phyloP scores from a whole-genome alignment of 2,797 vertebrate genomes.

The Todus mexicanus region DNA sequence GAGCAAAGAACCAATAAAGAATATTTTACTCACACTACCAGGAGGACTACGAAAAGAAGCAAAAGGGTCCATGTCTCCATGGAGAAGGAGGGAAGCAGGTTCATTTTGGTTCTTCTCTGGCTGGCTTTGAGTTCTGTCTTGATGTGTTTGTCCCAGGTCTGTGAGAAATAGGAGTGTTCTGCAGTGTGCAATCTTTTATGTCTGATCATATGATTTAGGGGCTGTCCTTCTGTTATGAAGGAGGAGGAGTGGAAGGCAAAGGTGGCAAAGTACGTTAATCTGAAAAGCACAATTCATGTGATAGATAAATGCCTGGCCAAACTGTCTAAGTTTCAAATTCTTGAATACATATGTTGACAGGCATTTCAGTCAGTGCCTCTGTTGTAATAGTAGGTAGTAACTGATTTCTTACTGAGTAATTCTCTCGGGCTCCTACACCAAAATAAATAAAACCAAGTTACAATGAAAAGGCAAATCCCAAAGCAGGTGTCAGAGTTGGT shows the following conservation, averaged over 20 bases:
- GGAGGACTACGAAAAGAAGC: neutral
- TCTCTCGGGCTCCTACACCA: constrained; percentile 1
- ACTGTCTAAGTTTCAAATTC: neutral
- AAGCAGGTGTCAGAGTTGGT: constrained; percentile 27
- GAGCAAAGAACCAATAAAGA: neutral
- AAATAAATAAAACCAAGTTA: constrained; percentile 38
- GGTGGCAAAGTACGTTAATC: neutral
- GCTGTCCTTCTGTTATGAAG: neutral
- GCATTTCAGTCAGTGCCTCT: neutral
- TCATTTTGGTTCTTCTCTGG: constrained; percentile 32
- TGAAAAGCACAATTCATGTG: neutral
- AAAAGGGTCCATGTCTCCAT: constrained; percentile 63
- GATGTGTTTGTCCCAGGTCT: neutral
- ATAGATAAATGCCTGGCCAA: neutral
- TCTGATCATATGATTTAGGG: neutral
- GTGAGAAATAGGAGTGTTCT: neutral
- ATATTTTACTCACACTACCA: constrained; percentile 22
- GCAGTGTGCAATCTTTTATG: neutral
- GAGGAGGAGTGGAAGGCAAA: constrained; percentile 9
- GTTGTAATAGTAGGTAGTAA: neutral
- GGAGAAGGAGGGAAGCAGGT: constrained; percentile 42
- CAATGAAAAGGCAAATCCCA: constrained; percentile 45
- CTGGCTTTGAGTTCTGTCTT: neutral
- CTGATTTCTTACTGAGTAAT: neutral
- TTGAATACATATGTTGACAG: neutral